Evolutionary conservation across 2,797 vertebrate genomes (phyloP), one percentile per base, ranked within the genome.

Genomic region (Spinus pinus): DNA sequence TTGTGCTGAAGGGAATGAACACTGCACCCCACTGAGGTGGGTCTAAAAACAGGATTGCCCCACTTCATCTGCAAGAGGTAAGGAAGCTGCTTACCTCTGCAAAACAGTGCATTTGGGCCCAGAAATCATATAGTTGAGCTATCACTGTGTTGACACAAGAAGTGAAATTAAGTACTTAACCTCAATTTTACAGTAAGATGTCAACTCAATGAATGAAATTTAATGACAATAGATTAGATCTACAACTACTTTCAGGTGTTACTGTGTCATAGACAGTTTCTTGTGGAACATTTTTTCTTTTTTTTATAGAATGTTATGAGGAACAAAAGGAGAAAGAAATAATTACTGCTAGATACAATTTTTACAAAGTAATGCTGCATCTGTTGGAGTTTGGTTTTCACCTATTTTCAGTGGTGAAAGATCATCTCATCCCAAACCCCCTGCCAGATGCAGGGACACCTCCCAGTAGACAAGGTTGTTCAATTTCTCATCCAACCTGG

Each of bases 121-220:
- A 86, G 54, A 64, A 71, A 39, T 4, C 9, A 5, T 33, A 12
- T 12, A 0, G 0, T 18, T 62, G 53, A 64, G 11, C 10, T 61
- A 19, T 24, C 14, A 30, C 8, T 41, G 5, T 65, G 25, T 23
- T 72, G 20, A 31, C 25, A 56, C 3, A 37, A 53, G 7, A 73
- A 92, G 9, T 28, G 23, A 81, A 87, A 79, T 42, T 6, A 47
- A 39, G 4, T 25, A 28, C 44, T 79, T 64, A 18, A 44, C 67
- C 24, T 46, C 21, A 47, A 9, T 53, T 61, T 79, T 66, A 27
- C 1, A 14, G 35, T 54, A 69, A 66, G 5, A 24, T 54, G 20
- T 23, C 35, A 62, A 62, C 19, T n/a, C 3, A 20, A 24, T 24
- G 23, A 78, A 41, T 37, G 31, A 79, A 79, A 14, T 53, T 33